These are phyloP conservation scores for Tautogolabrus adspersus DNA, from an alignment of 2,113 vertebrate genomes.

Conservation along the genomic window DNA sequence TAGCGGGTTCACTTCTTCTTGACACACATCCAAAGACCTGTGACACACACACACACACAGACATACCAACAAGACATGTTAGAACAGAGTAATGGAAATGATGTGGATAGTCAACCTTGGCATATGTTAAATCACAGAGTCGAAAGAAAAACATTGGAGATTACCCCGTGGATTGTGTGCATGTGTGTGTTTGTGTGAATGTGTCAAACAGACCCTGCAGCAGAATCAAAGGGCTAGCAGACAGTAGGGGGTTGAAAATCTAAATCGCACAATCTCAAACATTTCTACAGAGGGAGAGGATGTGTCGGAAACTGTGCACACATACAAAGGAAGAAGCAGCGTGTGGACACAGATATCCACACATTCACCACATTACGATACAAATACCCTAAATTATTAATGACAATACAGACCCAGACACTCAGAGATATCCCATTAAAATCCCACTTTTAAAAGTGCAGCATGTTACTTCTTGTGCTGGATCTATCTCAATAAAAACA, in stretches of 20 bases:
- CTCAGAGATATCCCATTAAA: background rate
- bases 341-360: slow-evolving; percentile 28
- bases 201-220: slow-evolving; percentile 32
- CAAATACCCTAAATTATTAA: background rate
- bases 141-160: slow-evolving; percentile 16
- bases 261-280: slow-evolving; percentile 41
- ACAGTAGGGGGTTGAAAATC: slow-evolving; percentile 39
- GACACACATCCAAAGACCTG: slow-evolving; percentile 21
- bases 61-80: background rate
- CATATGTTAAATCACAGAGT: slow-evolving; percentile 45
- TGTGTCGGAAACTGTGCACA: slow-evolving; percentile 22
- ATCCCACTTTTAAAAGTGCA: too few relatives aligned
- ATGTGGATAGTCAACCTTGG: slow-evolving; percentile 48
- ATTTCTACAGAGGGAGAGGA: slow-evolving; percentile 10
- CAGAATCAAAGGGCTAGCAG: slow-evolving; percentile 53
- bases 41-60: background rate
- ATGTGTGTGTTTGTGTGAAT: slow-evolving; percentile 17
- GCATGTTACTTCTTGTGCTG: too few relatives aligned
- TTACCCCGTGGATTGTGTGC: slow-evolving; percentile 23
- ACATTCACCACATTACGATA: slow-evolving; percentile 11
- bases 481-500: too few relatives aligned
- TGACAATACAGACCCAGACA: background rate
- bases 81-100: slow-evolving; percentile 28
- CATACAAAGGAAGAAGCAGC: slow-evolving; percentile 9
- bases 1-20: slow-evolving; percentile 36